phyloP scores from a whole-genome alignment of 2,797 vertebrate genomes.

The Somateria mollissima region DNA sequence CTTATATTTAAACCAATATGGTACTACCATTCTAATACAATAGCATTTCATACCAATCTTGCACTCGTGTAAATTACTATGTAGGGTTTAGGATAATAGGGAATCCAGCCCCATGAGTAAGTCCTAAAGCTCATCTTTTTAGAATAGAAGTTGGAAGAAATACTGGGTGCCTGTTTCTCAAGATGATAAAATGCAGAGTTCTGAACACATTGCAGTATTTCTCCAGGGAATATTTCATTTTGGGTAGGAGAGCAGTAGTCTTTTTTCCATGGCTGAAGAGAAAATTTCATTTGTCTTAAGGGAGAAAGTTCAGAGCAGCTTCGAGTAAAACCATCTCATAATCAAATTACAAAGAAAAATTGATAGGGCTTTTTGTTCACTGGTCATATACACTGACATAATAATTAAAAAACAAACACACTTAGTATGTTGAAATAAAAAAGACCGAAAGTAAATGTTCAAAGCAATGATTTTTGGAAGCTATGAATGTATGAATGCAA shows the following conservation, averaged over 20 bases:
- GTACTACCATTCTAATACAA: background rate
- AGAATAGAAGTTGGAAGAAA: background rate
- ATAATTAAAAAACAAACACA: constrained; percentile 40
- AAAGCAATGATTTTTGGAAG: constrained; percentile 43
- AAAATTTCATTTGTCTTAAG: constrained; percentile 36
- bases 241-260: background rate
- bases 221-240: constrained; percentile 1
- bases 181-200: background rate
- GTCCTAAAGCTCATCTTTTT: background rate
- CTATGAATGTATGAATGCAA: constrained; percentile 18
- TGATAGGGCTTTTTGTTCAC: constrained; percentile 36
- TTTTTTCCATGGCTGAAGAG: background rate
- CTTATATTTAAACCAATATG: background rate
- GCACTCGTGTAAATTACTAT: background rate
- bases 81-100: background rate
- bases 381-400: background rate
- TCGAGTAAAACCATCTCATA: constrained; percentile 20
- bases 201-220: background rate
- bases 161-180: background rate
- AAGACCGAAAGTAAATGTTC: constrained; percentile 27
- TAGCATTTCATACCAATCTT: background rate
- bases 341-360: constrained; percentile 42
- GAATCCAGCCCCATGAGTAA: background rate
- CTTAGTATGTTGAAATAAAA: constrained; percentile 32
- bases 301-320: constrained; percentile 36